Percentiles rank a stretch among this genome's conserved stretches.
Conservation (phyloP, 2,888 invertebrate species). For the Imbricaverruca yamaguchii region DNA sequence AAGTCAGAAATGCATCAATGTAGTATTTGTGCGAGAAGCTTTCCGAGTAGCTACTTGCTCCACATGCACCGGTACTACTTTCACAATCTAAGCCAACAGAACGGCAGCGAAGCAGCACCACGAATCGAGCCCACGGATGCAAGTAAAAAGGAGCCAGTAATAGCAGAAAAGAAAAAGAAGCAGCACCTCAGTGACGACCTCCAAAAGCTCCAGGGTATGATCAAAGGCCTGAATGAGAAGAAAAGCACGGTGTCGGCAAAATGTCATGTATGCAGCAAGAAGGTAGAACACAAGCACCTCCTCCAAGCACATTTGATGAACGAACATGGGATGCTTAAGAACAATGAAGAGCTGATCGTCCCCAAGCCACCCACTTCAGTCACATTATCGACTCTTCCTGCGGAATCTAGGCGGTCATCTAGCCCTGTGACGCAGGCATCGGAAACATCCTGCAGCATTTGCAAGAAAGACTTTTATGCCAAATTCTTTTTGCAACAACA, state of each 20-base stretch:
- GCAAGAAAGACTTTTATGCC: constrained; percentile 54
- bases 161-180: constrained; percentile 27
- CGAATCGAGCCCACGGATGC: neutral
- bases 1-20: constrained; percentile 38
- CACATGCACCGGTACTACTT: constrained; percentile 45
- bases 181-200: constrained; percentile 66
- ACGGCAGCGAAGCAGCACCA: neutral
- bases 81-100: constrained; percentile 38
- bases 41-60: constrained; percentile 42
- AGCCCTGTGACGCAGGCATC: constrained; percentile 34
- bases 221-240: constrained; percentile 66
- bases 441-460: constrained; percentile 46
- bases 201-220: constrained; percentile 83
- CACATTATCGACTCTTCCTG: constrained; percentile 29
- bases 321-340: constrained; percentile 54
- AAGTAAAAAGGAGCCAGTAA: constrained; percentile 18
- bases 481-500: constrained; percentile 61
- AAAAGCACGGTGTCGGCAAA: constrained; percentile 32
- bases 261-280: constrained; percentile 63
- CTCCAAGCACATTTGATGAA: constrained; percentile 60
- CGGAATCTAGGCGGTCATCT: constrained; percentile 24
- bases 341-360: constrained; percentile 41
- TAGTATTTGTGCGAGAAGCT: constrained; percentile 41
- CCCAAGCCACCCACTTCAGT: constrained; percentile 24
- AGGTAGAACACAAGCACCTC: constrained; percentile 62